These are phyloP conservation scores for Microdon myrmicae DNA, from an alignment of 2,888 invertebrate genomes.

Conservation along the genomic window DNA sequence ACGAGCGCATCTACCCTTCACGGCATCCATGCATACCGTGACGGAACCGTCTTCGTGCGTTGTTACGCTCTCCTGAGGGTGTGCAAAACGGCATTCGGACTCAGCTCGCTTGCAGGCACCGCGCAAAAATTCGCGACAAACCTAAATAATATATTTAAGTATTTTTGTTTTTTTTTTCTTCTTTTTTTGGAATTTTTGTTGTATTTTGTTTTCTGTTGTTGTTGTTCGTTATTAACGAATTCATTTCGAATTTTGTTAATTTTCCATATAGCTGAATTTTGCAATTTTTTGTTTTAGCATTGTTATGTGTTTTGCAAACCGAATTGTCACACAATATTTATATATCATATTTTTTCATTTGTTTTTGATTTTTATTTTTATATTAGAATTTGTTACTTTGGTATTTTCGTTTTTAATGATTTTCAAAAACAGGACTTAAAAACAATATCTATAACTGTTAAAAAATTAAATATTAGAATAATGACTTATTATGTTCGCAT, in stretches of 20 bases:
- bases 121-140: slow-evolving; percentile 98
- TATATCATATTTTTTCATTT: slow-evolving; percentile 15
- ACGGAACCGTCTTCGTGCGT: slow-evolving; percentile 98
- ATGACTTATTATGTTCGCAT: slow-evolving; percentile 46
- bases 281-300: slow-evolving; percentile 35
- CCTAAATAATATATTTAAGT: slow-evolving; percentile 70
- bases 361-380: slow-evolving; percentile 18
- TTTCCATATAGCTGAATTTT: slow-evolving; percentile 30
- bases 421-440: slow-evolving; percentile 42
- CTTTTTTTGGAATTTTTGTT: slow-evolving; percentile 39
- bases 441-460: slow-evolving; percentile 52
- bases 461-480: slow-evolving; percentile 21
- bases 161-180: slow-evolving; percentile 45
- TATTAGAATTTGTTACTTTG: slow-evolving; percentile 16
- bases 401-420: slow-evolving; percentile 27
- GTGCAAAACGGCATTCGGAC: slow-evolving; percentile 98
- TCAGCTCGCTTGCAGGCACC: slow-evolving; percentile 98
- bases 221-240: slow-evolving; percentile 7
- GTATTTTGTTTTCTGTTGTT: slow-evolving; percentile 10
- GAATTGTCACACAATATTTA: slow-evolving; percentile 15
- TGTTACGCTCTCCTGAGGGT: slow-evolving; percentile 96
- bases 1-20: slow-evolving; percentile 98
- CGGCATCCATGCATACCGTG: slow-evolving; percentile 99
- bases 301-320: slow-evolving; percentile 38
- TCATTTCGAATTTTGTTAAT: slow-evolving; percentile 29